A percentile compares a stretch with the other conserved stretches of the same genome.
phyloP scores from a whole-genome alignment of 2,113 vertebrate genomes.

The Cranoglanis bouderius region DNA sequence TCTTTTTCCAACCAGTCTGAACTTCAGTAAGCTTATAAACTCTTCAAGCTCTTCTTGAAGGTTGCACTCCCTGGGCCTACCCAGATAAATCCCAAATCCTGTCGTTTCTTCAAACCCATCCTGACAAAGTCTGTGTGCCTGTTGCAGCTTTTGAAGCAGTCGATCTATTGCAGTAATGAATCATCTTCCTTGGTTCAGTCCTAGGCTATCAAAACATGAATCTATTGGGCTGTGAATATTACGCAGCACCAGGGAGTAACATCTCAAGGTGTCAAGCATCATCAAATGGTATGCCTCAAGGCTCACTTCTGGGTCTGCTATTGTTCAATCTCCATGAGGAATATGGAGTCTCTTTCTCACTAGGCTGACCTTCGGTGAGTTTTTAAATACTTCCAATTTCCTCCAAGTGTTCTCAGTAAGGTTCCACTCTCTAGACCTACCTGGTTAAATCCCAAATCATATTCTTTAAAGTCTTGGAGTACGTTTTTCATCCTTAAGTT shows the following conservation, averaged over 20 bases:
- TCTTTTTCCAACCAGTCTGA: slow-evolving; percentile 59
- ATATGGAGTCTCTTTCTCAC: not conserved
- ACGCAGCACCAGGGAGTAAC: not conserved
- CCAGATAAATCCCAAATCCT: not conserved
- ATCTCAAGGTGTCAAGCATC: not conserved
- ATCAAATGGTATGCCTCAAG: not conserved
- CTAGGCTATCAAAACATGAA: not conserved
- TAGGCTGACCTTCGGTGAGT: slow-evolving; percentile 80
- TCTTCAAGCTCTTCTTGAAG: slow-evolving; percentile 87
- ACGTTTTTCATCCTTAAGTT: not conserved
- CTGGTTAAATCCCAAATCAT: not conserved
- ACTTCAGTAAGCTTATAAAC: slow-evolving; percentile 88
- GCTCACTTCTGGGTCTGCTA: not conserved
- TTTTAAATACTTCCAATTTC: slow-evolving; percentile 93
- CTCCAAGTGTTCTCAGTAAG: slow-evolving; percentile 90
- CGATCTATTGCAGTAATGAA: not conserved
- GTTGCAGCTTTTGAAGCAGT: not conserved
- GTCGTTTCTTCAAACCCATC: not conserved
- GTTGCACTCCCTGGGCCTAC: too few species aligned
- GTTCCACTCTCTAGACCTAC: slow-evolving; percentile 79
- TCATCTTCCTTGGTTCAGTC: not conserved
- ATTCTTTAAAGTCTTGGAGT: not conserved
- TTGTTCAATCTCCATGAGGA: not conserved
- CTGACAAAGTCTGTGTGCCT: not conserved
- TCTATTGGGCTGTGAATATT: not conserved